Percentiles rank a stretch among this genome's conserved stretches.
phyloP scores from a whole-genome alignment of 2,113 vertebrate genomes.

The Aldabrachelys gigantea region DNA sequence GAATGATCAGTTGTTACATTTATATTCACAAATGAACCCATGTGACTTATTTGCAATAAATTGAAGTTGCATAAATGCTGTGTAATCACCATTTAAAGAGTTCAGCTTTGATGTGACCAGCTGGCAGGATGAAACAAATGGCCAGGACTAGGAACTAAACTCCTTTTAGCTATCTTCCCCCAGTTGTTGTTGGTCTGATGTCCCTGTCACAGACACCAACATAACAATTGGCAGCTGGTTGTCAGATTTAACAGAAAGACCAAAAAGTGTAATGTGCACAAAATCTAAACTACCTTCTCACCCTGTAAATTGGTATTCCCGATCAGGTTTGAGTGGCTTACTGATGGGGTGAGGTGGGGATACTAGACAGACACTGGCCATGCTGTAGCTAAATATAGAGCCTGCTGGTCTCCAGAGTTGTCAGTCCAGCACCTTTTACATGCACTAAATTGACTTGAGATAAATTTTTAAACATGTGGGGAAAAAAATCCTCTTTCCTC shows the following conservation, averaged over 20 bases:
- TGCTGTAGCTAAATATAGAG: neutral
- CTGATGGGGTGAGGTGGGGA: fast-evolving
- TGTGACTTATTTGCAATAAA: neutral
- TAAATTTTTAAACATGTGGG: fast-evolving
- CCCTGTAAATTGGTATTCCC: neutral
- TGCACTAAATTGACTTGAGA: neutral
- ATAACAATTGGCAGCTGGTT: neutral
- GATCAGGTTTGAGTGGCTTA: neutral
- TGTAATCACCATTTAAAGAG: fast-evolving
- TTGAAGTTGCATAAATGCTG: neutral
- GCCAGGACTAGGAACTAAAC: neutral
- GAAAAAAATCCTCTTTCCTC: neutral
- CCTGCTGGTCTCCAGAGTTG: neutral
- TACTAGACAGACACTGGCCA: neutral
- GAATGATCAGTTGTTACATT: neutral
- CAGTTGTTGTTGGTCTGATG: neutral
- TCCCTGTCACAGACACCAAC: no score
- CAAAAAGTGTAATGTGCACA: neutral
- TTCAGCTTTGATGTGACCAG: neutral
- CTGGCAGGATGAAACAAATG: neutral
- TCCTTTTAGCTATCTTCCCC: neutral
- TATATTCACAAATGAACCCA: neutral
- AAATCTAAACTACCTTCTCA: fast-evolving
- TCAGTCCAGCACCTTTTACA: neutral
- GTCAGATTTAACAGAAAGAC: neutral